Conservation (phyloP, 2,113 vertebrate species). For the Seriola aureovittata region DNA sequence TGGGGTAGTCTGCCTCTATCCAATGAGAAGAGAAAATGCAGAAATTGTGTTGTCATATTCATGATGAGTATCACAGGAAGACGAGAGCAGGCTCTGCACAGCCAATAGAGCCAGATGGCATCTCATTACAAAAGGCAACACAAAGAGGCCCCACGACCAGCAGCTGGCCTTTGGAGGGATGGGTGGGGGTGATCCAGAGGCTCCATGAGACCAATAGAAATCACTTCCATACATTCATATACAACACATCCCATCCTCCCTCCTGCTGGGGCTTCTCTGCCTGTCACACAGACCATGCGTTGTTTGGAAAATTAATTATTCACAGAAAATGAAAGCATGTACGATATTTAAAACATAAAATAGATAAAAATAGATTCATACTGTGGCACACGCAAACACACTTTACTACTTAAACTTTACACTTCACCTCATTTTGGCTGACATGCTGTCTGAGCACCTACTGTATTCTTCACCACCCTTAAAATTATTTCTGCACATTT, state of each 20-base stretch:
- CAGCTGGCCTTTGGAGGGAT: slow-evolving; percentile 71
- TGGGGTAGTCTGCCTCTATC: slow-evolving; percentile 41
- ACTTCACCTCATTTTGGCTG: background rate
- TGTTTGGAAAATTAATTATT: slow-evolving; percentile 15
- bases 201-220: slow-evolving; percentile 49
- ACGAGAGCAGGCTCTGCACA: slow-evolving; percentile 81
- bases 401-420: background rate
- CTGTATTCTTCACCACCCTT: background rate
- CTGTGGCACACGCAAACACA: background rate
- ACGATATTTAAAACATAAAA: background rate
- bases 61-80: slow-evolving; percentile 77
- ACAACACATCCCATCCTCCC: slow-evolving; percentile 16
- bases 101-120: slow-evolving; percentile 83
- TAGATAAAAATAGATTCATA: background rate
- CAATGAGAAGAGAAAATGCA: slow-evolving; percentile 61
- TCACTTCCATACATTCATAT: slow-evolving; percentile 29
- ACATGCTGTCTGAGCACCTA: background rate
- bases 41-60: slow-evolving; percentile 72
- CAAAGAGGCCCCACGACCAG: slow-evolving; percentile 70
- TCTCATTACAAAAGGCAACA: slow-evolving; percentile 82
- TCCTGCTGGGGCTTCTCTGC: slow-evolving; percentile 17
- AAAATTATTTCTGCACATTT: background rate
- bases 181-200: slow-evolving; percentile 40
- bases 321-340: background rate
- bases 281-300: slow-evolving; percentile 1